Percentiles rank a stretch among this genome's conserved stretches.
These are phyloP conservation scores for Agriopis leucophaearia DNA, from an alignment of 2,888 invertebrate species.

Conservation along the genomic window DNA sequence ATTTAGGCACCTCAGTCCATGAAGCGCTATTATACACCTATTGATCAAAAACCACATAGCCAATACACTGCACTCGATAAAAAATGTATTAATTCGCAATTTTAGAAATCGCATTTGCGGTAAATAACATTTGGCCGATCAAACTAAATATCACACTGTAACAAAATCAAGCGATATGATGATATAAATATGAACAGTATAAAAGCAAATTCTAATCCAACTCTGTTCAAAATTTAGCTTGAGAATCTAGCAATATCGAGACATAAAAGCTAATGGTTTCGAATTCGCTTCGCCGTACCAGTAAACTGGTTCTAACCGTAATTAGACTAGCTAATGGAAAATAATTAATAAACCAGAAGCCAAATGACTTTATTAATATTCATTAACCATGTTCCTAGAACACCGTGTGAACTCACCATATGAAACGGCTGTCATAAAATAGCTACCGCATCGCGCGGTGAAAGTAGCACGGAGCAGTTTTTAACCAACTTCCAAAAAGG, in stretches of 20 bases:
- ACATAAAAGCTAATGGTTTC: not conserved
- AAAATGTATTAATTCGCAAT: too few species aligned
- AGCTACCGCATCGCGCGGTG: slow-evolving; percentile 33
- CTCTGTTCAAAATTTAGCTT: too few species aligned
- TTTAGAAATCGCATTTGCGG: too few species aligned
- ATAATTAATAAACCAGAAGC: not conserved
- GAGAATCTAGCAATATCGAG: too few species aligned
- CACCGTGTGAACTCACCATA: too few species aligned
- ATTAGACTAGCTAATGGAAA: not conserved
- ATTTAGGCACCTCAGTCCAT: too few species aligned
- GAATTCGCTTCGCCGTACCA: not conserved
- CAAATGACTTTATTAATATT: slow-evolving; percentile 15
- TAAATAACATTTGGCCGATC: not conserved
- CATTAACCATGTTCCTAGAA: slow-evolving; percentile 16
- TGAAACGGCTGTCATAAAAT: slow-evolving; percentile 30
- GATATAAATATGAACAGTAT: too few species aligned
- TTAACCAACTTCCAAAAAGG: slow-evolving; percentile 18
- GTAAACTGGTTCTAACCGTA: not conserved
- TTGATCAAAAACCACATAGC: too few species aligned
- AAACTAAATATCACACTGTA: not conserved
- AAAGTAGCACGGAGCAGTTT: slow-evolving; percentile 42
- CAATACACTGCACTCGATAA: too few species aligned
- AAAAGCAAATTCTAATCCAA: too few species aligned
- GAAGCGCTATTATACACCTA: too few species aligned
- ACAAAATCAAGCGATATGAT: not conserved